Base-by-base conservation (phyloP, 2,797 vertebrate species). In the Pelochelys cantorii region DNA sequence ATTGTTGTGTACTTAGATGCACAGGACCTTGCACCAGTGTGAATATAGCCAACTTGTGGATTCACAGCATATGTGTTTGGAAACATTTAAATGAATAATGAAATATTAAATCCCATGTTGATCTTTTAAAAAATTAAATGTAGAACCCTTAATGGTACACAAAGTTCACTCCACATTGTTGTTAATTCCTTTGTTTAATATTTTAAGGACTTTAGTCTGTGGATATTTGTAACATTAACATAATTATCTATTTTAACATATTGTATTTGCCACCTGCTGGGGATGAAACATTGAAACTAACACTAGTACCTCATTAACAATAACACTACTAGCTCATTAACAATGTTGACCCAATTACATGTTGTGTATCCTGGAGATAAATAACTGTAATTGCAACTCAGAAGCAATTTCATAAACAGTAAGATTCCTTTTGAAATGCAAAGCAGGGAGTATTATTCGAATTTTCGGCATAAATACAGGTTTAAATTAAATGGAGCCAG, bases 311-410 rank as follows among this genome's bases (percentile, higher is more conserved):
- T 97, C 95, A 97, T 97, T 97, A 97, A 94, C 92, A 95, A 81
- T 87, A 95, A 95, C 90, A 95, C 94, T 85, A 96, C 84, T 92
- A 88, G 86, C 95, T 97, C 97, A 97, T 97, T 97, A 97, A 92
- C 93, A 96, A 95, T 95, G 93, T 97, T 97, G 97, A 97, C 97
- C 97, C 97, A 97, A 97, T 97, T 97, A 96, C 79, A 93, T 93
- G 95, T 96, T 97, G 96, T 96, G 68, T 86, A 88, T 96, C 88
- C 86, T 78, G 90, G 89, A 97, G 95, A 97, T 96, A 97, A 97
- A 97, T 94, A 93, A 96, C 91, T 91, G 89, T 95, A 97, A 98
- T 97, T 98, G 96, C 92, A 8, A 92, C 93, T 95, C 92, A 95
- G 94, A 97, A 97, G 95, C 85, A 94, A 94, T 94, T 96, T 91